These are phyloP conservation scores for Ammodytes marinus DNA, from an alignment of 2,113 vertebrate genomes.

Conservation along the genomic window DNA sequence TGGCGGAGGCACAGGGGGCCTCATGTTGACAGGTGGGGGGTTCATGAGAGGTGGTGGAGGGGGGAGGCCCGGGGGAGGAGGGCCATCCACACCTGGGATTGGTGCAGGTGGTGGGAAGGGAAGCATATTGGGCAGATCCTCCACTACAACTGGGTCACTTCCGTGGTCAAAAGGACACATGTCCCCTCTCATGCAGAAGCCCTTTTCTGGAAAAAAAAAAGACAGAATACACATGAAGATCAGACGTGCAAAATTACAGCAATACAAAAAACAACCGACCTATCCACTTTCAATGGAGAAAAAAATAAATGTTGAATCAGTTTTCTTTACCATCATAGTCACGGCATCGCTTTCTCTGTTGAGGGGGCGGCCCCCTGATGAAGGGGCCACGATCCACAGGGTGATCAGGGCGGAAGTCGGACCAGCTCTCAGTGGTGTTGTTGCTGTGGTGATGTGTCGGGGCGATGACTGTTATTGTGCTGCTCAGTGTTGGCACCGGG, in stretches of 20 bases:
- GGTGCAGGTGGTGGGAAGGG: conserved; percentile 93
- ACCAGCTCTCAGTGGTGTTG: conserved; percentile 97
- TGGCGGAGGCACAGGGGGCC: conserved; percentile 93
- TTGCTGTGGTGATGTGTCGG: conserved; percentile 94
- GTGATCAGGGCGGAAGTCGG: conserved; percentile 91
- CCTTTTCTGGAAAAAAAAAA: conserved; percentile 89
- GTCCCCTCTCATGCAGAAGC: conserved; percentile 98
- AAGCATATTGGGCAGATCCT: conserved; percentile 96
- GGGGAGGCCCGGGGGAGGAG: conserved; percentile 91
- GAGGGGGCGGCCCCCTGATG: conserved; percentile 87
- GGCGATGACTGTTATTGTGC: conserved; percentile 96
- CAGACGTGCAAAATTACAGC: background rate
- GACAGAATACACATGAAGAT: background rate
- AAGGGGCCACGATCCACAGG: conserved; percentile 92
- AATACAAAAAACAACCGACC: background rate
- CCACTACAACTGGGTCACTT: conserved; percentile 97
- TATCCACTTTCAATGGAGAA: no score
- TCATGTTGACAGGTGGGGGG: conserved; percentile 94
- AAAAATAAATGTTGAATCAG: no score
- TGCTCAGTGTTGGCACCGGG: conserved; percentile 94
- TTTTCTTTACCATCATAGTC: conserved; percentile 93
- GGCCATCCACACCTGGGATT: conserved; percentile 91
- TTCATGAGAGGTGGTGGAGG: conserved; percentile 93
- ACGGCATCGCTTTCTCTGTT: conserved; percentile 94
- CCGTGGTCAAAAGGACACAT: conserved; percentile 99